These are phyloP conservation scores for Panzeria rudis DNA, from an alignment of 2,888 invertebrate species.

Conservation along the genomic window DNA sequence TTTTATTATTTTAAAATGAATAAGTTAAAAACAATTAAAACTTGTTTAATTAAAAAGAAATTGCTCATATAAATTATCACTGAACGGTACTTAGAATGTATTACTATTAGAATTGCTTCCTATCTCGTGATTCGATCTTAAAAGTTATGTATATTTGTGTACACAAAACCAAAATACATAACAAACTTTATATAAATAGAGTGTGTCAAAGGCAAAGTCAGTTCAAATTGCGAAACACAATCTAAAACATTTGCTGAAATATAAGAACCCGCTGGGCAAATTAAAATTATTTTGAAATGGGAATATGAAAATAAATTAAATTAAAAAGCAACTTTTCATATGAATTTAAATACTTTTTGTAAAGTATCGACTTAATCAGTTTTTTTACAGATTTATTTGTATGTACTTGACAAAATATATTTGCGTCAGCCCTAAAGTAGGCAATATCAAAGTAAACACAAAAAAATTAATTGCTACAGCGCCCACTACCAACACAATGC, in stretches of 20 bases:
- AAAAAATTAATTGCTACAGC: not conserved
- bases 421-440: conserved; percentile 10
- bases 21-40: no score
- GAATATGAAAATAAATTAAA: no score
- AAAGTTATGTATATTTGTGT: no score
- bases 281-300: conserved; percentile 35
- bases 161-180: no score
- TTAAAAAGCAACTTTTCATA: conserved; percentile 25
- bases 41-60: no score
- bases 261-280: not conserved
- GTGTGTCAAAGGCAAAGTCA: not conserved
- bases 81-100: no score
- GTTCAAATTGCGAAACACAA: not conserved
- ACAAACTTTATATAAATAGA: no score
- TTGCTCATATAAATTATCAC: no score
- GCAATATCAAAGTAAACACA: conserved; percentile 51
- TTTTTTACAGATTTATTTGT: not conserved
- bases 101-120: no score
- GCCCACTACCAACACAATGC: not conserved
- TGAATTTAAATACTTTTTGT: not conserved
- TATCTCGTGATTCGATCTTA: no score
- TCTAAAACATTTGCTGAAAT: not conserved
- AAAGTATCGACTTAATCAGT: not conserved
- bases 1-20: no score
- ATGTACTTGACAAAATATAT: not conserved